Evolutionary conservation across 2,888 invertebrate genomes (phyloP), one percentile per base, ranked within the genome.

Genomic region (Lasius platythorax): DNA sequence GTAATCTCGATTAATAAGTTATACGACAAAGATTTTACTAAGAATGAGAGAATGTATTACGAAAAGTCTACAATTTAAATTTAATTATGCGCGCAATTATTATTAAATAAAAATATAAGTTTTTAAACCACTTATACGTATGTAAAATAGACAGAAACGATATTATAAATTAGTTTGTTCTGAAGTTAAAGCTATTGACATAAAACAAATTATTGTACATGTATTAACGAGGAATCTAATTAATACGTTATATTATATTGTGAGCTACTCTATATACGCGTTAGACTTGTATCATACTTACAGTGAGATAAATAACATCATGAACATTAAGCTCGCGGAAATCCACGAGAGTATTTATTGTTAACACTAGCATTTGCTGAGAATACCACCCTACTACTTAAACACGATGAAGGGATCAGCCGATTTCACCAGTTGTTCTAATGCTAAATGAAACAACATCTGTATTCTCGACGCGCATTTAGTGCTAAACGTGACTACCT

Each of bases 401-500:
- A 63, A 64, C 63, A 33, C 33, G 46, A 30, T 74, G 43, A 74
- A 74, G 46, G 63, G 75, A 64, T 75, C 63, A 75, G n/a, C 33
- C 63, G 46, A 37, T 64, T 75, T 46, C 30, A 33, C 46, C 28
- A 33, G 46, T 64, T 63, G 5, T 75, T 75, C 23, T 75, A 75
- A 75, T 75, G 11, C 46, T 64, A 75, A 75, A 75, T 64, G 75
- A 75, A 75, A 75, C 43, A 74, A 74, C 12, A n/a, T 75, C 28
- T 8, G 43, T 15, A 43, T 46, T 63, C 43, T 74, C 43, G 12
- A 3, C 15, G 46, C 23, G 40, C 43, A 46, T 75, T 63, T 46
- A 63, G 23, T 56, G 46, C 46, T 64, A 75, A 75, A 64, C 63
- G 33, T 50, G 30, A 75, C 61, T 74, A 61, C 33, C 63, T 33